Percentiles rank a stretch among this genome's conserved stretches.
Evolutionary conservation across 2,113 vertebrate species (phyloP).

Genomic region (Eubucco bourcierii): DNA sequence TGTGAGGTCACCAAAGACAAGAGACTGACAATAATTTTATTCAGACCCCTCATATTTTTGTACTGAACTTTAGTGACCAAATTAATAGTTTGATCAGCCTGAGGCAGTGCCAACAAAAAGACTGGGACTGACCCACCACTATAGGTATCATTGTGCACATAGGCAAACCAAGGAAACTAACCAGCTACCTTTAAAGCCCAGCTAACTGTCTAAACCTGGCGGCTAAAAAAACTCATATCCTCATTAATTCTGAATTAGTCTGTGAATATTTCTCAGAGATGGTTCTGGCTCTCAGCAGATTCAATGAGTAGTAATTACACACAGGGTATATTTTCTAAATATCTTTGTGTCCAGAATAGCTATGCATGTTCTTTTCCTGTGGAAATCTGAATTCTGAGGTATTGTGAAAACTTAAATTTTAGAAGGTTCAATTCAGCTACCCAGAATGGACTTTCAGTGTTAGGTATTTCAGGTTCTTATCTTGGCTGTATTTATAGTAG

Average conservation of each 20-base stretch:
- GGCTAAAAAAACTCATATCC: not conserved
- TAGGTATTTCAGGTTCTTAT: not conserved
- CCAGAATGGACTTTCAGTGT: not conserved
- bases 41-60: not conserved
- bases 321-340: not conserved
- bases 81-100: not conserved
- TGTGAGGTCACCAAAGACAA: not conserved
- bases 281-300: not conserved
- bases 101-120: not conserved
- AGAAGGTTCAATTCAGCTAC: not conserved
- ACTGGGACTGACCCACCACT: not conserved
- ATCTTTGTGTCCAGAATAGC: not conserved
- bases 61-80: not conserved
- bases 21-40: not conserved
- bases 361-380: not conserved
- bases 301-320: not conserved
- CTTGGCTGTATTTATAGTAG: not conserved
- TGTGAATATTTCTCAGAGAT: not conserved
- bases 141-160: not conserved
- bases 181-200: not conserved
- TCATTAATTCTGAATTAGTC: not conserved
- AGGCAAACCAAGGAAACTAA: not conserved
- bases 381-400: not conserved
- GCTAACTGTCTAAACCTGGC: not conserved
- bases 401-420: not conserved